Conservation (phyloP, 2,797 vertebrate species). For the Chiloscyllium punctatum region DNA sequence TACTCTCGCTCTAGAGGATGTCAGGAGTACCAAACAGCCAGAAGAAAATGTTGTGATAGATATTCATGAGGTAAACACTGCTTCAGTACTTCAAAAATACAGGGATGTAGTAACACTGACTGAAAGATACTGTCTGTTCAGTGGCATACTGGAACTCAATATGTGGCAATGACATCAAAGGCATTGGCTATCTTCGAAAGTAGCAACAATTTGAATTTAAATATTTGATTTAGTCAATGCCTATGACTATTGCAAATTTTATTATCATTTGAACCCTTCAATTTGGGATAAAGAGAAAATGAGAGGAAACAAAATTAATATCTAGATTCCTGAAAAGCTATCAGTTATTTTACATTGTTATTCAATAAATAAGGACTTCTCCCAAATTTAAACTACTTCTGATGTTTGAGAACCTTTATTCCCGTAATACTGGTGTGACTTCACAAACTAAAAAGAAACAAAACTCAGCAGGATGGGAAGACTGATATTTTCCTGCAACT, state of each 20-base stretch:
- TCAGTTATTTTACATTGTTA: not conserved
- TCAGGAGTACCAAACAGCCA: conserved; percentile 85
- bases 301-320: not conserved
- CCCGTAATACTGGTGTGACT: not conserved
- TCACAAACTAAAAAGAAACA: not conserved
- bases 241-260: not conserved
- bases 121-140: not conserved
- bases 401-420: not conserved
- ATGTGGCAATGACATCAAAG: not conserved
- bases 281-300: not conserved
- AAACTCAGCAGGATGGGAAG: not conserved
- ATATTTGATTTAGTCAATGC: not conserved
- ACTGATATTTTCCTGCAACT: not conserved
- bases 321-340: not conserved
- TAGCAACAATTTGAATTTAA: not conserved
- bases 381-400: not conserved
- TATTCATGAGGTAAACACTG: conserved; percentile 75
- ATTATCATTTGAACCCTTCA: not conserved
- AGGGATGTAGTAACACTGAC: not conserved
- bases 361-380: not conserved
- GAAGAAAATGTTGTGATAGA: conserved; percentile 86
- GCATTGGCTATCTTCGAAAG: not conserved
- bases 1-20: conserved; percentile 77
- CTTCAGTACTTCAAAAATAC: not conserved
- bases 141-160: not conserved